Evolutionary conservation across 2,113 vertebrate genomes (phyloP).

Genomic region (Todiramphus chloris): DNA sequence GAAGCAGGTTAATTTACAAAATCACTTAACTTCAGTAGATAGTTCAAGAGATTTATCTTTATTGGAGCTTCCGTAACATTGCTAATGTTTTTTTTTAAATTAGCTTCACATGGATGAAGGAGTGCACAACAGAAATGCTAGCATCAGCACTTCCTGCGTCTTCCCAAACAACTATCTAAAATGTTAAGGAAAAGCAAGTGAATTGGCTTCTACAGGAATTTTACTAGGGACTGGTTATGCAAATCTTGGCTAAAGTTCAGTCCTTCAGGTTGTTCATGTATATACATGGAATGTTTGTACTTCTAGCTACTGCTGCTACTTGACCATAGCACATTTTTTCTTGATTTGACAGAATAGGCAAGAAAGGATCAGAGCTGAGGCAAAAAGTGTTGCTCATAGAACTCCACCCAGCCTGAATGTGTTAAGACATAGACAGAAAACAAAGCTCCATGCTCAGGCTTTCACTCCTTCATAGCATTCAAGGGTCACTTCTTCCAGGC

Average conservation of each 20-base stretch:
- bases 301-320: not conserved
- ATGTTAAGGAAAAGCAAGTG: not conserved
- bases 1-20: not conserved
- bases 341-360: not conserved
- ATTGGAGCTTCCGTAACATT: not conserved
- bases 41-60: not conserved
- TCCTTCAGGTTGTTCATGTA: not conserved
- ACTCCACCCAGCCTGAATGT: not conserved
- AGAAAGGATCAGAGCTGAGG: not conserved
- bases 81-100: not conserved
- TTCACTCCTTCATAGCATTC: not conserved
- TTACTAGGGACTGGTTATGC: not conserved
- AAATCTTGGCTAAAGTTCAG: not conserved
- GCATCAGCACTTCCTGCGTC: not conserved
- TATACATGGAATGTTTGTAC: not conserved
- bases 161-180: not conserved
- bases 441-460: not conserved
- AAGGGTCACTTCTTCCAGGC: no score
- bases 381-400: not conserved
- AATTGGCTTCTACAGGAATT: not conserved
- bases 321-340: not conserved
- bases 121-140: not conserved
- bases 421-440: not conserved
- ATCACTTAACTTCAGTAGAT: not conserved
- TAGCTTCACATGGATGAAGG: not conserved